Base-by-base conservation (phyloP, 2,113 vertebrate species). In the Tursiops truncatus region DNA sequence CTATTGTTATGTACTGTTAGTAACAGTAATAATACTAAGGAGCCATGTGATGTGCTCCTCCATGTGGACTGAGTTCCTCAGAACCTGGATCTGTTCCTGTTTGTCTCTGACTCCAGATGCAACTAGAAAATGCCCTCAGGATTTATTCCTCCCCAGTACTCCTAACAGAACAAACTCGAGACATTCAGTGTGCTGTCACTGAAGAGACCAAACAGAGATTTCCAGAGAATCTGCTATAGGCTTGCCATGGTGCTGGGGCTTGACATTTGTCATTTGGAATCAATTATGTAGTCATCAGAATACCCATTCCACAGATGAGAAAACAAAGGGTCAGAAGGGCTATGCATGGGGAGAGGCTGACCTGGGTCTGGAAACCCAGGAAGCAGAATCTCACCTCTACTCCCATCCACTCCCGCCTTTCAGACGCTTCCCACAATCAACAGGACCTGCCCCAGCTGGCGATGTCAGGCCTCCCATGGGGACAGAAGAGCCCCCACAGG, bases 381-480 rank as follows among this genome's bases (percentile, higher is more conserved):
- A 73, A 41, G 26, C 9, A 60, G 38, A 4, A 1, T 73, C 9
- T 28, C 44, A 67, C 23, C 38, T 47, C 50, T 50, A 25, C 28
- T 17, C 50, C 26, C 9, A 58, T 47, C 31, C 76, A 25, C 23
- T 13, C 60, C 26, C 2, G 18, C 50, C 14, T 26, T 44, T 60
- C 58, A 62, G 21, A 56, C 1, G 8, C 53, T 25, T 41, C 38
- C 41, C 14, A 31, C 15, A 60, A 26, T 47, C 15, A 58, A 53
- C 5, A 36, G 33, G n/a, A 36, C 63, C 17, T 41, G 76, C 28
- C 65, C 41, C 73, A 50, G 26, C 5, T 1, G 2, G 70, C 26
- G 25, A 10, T 0, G 0, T 17, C 17, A 1, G 70, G 58, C n/a
- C 28, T 86, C 58, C 58, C 28, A 7, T 0, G 14, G 58, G 31